Conservation (phyloP, 2,797 vertebrate species). For the Sebastiscus albofasciatus region DNA sequence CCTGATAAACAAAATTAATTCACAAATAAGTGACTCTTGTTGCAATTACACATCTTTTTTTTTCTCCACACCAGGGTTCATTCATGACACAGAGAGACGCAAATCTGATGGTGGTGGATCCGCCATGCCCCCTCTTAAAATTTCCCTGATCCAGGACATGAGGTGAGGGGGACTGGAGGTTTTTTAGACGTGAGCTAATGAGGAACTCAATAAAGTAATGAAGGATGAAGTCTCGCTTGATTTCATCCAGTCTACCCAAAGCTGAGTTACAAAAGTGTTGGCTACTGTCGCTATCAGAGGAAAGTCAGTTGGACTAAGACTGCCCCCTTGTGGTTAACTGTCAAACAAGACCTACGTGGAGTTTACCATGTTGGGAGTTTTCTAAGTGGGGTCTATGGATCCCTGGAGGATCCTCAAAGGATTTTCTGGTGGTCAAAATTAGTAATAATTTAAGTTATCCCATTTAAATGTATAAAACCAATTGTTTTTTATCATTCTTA, state of each 20-base stretch:
- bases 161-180: constrained; percentile 80
- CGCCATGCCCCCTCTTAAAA: constrained; percentile 91
- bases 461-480: neutral
- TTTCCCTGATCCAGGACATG: constrained; percentile 98
- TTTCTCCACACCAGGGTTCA: constrained; percentile 83
- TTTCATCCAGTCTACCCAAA: neutral
- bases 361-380: neutral
- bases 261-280: neutral
- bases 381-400: neutral
- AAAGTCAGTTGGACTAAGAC: neutral
- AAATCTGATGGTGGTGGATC: constrained; percentile 92
- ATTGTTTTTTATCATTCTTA: neutral
- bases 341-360: neutral
- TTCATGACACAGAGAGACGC: constrained; percentile 93
- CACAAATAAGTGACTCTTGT: neutral
- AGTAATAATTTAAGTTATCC: neutral
- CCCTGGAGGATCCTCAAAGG: neutral
- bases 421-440: neutral
- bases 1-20: neutral
- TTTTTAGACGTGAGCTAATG: neutral
- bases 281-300: neutral
- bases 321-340: constrained; percentile 61
- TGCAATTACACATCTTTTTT: neutral
- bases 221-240: neutral
- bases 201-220: neutral